Percentiles rank a stretch among this genome's conserved stretches.
Evolutionary conservation across 37 sponge, comb jelly and placozoan species (phyloP).

Genomic region (Halisarca cf. caerulea): DNA sequence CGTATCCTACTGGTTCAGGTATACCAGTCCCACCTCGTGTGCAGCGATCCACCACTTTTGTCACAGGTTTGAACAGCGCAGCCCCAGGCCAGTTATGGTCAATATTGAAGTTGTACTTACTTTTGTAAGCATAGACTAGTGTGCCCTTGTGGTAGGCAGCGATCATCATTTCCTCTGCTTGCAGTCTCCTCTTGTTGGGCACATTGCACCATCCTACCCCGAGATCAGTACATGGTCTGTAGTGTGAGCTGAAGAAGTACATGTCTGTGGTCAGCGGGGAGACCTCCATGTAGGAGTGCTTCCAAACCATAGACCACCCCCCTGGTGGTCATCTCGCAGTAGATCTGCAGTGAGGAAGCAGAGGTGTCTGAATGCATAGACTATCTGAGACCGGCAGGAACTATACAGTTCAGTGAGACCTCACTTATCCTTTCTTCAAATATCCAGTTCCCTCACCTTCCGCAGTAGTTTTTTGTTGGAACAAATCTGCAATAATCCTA

Average conservation of each 20-base stretch:
- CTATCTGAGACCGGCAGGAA: too few species aligned
- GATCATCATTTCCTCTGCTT: slow-evolving; percentile 24
- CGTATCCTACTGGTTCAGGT: slow-evolving; percentile 5
- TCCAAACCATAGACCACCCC: slow-evolving; percentile 41
- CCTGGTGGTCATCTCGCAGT: slow-evolving; percentile 38
- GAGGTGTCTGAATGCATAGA: too few species aligned
- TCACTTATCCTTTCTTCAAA: too few species aligned
- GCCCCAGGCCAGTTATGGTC: slow-evolving; percentile 33
- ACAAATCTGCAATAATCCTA: too few species aligned
- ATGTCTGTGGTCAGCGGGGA: slow-evolving; percentile 33
- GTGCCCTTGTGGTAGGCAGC: slow-evolving; percentile 30
- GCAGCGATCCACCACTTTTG: slow-evolving; percentile 14
- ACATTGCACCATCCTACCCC: slow-evolving; percentile 33
- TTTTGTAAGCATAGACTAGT: slow-evolving; percentile 33
- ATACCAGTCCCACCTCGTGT: neutral
- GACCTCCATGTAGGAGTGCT: slow-evolving; percentile 25
- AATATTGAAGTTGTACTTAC: slow-evolving; percentile 12
- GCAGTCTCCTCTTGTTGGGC: neutral
- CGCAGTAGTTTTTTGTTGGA: too few species aligned
- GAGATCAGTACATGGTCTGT: slow-evolving; percentile 17
- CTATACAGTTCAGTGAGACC: too few species aligned
- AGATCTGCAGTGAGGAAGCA: neutral
- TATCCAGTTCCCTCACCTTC: too few species aligned
- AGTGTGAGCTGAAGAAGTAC: slow-evolving; percentile 16
- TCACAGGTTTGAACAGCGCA: neutral